Base-by-base conservation (phyloP, 2,113 vertebrate genomes). In the Garra rufa region DNA sequence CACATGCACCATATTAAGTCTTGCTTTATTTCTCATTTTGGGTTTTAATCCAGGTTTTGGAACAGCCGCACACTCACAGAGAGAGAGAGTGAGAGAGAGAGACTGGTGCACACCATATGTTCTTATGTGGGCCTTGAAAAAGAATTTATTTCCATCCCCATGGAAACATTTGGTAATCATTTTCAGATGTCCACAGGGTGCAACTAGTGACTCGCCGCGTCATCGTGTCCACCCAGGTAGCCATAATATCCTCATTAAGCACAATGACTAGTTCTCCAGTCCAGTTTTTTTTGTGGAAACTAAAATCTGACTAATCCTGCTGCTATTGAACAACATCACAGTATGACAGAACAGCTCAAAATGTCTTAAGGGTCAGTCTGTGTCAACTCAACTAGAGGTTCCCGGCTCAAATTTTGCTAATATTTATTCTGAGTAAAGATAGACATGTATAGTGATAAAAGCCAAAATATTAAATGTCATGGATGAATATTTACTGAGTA, bases 101-200 rank as follows among this genome's bases (percentile, higher is more conserved):
- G 44, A 63, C 80, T 70, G 34, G 85, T 91, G 77, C 86, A 83
- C 71, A 89, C 90, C 92, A 93, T 89, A 92, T 92, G 89, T 88
- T 80, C 88, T 76, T 11, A 46, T n/a, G 81, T 67, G n/a, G 46
- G 74, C 24, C 14, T 81, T 87, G 85, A 88, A 89, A 87, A 83
- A 2, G 74, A 84, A 90, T 84, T 90, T 87, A 91, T 86, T 84
- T 88, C 44, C 52, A 84, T 92, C 89, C 86, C 88, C 87, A 87
- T 89, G 89, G 87, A 90, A 89, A 87, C 82, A 34, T 82, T 61
- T 46, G 1, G 78, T 92, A 93, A 93, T 87, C 61, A 88, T 85
- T 92, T 88, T 92, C 93, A 93, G 92, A 93, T 94, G 93, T n/a
- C 50, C 30, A 48, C 34, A 41, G 24, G 26, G 26, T 7, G 26